Evolutionary conservation across 2,113 vertebrate genomes (phyloP).

Genomic region (Sorex araneus): DNA sequence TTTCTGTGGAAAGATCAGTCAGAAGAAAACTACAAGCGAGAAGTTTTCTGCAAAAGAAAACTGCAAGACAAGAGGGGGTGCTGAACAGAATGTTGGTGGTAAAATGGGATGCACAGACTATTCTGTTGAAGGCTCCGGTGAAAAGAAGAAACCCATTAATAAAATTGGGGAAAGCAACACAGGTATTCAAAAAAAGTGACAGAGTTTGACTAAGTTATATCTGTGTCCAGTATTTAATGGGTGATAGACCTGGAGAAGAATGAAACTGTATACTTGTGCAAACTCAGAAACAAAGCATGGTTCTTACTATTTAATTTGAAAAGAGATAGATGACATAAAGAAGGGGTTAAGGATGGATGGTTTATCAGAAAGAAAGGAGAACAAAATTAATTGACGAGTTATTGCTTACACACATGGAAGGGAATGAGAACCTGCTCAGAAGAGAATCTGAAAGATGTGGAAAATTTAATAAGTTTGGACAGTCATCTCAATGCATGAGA

Average conservation of each 20-base stretch:
- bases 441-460: neutral
- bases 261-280: neutral
- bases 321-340: neutral
- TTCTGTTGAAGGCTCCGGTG: neutral
- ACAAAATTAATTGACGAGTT: neutral
- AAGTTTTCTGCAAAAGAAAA: too few relatives aligned
- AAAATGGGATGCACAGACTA: neutral
- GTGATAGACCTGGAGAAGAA: neutral
- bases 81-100: neutral
- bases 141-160: neutral
- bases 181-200: neutral
- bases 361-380: neutral
- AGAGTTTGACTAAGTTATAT: neutral
- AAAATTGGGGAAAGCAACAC: neutral
- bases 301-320: neutral
- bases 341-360: neutral
- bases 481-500: neutral
- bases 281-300: neutral
- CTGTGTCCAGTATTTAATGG: neutral
- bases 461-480: neutral
- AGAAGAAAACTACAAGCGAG: neutral
- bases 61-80: too few relatives aligned
- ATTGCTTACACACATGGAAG: neutral
- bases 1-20: neutral
- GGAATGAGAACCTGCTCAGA: neutral